A percentile compares a stretch with the other conserved stretches of the same genome.
Conservation (phyloP, 2,888 invertebrate species). For the Mesorhabditis spiculigera region DNA sequence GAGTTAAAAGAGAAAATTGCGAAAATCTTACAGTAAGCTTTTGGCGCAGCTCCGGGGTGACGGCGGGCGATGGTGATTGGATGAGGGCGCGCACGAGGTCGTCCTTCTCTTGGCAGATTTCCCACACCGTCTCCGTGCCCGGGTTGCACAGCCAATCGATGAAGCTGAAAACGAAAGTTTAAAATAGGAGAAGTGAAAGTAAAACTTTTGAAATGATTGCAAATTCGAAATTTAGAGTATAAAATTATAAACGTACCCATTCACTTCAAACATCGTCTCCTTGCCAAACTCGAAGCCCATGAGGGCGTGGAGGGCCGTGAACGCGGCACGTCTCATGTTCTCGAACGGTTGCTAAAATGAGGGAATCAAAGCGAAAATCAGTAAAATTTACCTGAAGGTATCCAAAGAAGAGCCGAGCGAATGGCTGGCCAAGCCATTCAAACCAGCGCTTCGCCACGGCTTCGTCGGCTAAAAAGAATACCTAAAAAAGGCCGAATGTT, state of each 20-base stretch:
- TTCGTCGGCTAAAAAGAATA: background rate
- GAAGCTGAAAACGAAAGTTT: slow-evolving; percentile 2
- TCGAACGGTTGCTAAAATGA: background rate
- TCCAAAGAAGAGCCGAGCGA: background rate
- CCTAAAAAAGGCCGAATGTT: background rate
- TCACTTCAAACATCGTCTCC: background rate
- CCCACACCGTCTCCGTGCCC: background rate
- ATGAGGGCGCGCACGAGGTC: background rate
- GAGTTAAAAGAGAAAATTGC: background rate
- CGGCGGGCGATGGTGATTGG: background rate
- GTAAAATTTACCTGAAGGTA: background rate
- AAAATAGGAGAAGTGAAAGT: background rate
- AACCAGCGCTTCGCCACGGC: background rate
- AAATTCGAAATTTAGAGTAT: too few species aligned
- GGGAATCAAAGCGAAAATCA: background rate
- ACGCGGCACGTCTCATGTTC: background rate
- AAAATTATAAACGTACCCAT: background rate
- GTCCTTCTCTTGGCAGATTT: background rate
- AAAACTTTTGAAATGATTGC: background rate
- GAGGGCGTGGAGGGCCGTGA: background rate
- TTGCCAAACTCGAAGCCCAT: background rate
- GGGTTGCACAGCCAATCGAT: background rate
- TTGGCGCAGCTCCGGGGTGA: background rate
- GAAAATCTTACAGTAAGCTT: background rate
- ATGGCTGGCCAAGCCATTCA: slow-evolving; percentile 1